phyloP scores from a whole-genome alignment of 2,113 vertebrate genomes.

The Suncus etruscus region DNA sequence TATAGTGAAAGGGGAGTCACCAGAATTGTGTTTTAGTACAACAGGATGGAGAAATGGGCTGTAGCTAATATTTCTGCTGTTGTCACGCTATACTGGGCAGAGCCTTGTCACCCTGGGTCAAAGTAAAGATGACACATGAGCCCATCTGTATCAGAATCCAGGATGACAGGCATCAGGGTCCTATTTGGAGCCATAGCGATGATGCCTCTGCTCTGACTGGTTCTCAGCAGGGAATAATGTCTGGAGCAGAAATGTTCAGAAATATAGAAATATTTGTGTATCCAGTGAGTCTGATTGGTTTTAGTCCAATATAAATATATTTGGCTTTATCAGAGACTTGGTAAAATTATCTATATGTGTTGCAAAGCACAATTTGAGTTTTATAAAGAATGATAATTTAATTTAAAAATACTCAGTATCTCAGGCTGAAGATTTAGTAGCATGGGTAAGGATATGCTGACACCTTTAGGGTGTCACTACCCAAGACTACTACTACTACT shows the following conservation, averaged over 20 bases:
- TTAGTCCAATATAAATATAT: neutral
- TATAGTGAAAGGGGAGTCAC: neutral
- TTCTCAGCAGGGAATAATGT: constrained; percentile 6
- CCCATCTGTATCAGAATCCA: neutral
- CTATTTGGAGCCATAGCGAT: neutral
- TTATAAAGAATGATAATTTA: too few species aligned
- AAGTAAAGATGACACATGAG: constrained; percentile 27
- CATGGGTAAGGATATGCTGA: too few species aligned
- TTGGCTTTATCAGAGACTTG: neutral
- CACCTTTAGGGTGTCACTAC: too few species aligned
- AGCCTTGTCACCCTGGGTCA: neutral
- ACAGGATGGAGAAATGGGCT: neutral
- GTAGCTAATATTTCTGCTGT: neutral
- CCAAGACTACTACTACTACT: too few species aligned
- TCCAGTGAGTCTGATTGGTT: neutral
- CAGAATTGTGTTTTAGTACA: neutral
- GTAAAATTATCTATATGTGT: neutral
- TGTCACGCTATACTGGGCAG: neutral
- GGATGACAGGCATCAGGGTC: neutral
- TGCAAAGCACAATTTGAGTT: neutral
- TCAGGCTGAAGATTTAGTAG: too few species aligned
- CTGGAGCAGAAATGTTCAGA: neutral
- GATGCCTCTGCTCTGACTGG: neutral
- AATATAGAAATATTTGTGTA: neutral
- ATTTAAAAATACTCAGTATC: too few species aligned